Percentiles rank a stretch among this genome's conserved stretches.
Conservation (phyloP, 2,888 invertebrate genomes). For the Lumbricus terrestris region DNA sequence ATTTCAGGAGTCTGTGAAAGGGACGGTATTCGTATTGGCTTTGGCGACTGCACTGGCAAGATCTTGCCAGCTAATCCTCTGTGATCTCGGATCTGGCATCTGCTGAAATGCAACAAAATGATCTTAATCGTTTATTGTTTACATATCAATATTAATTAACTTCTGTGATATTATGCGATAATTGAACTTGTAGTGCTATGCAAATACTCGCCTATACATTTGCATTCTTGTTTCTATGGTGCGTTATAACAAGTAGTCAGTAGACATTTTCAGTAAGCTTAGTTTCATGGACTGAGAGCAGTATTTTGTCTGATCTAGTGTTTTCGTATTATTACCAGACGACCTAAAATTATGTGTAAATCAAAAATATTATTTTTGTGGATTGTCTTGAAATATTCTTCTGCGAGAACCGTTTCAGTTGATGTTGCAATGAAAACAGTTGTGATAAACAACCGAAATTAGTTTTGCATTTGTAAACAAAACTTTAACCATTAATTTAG, state of each 20-base stretch:
- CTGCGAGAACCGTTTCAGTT: background rate
- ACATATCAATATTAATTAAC: background rate
- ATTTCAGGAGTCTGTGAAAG: constrained; percentile 74
- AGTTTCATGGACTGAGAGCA: background rate
- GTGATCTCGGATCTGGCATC: background rate
- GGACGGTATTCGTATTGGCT: constrained; percentile 80
- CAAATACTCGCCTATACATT: background rate
- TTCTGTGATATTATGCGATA: background rate
- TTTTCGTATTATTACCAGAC: background rate
- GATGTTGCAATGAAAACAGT: background rate
- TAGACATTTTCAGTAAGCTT: background rate
- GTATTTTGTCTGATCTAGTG: background rate
- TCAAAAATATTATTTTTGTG: background rate
- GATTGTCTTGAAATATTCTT: too few relatives aligned
- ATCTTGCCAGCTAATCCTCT: constrained; percentile 67
- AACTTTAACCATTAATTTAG: too few relatives aligned
- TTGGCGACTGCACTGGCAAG: constrained; percentile 85
- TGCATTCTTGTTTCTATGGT: background rate
- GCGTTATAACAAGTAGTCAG: background rate
- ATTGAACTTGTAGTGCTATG: background rate
- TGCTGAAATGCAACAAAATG: background rate
- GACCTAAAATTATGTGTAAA: background rate
- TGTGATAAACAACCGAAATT: background rate
- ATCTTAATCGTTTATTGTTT: background rate
- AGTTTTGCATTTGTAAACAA: too few relatives aligned